Evolutionary conservation across 2,113 vertebrate genomes (phyloP).

Genomic region (Tragelaphus scriptus): DNA sequence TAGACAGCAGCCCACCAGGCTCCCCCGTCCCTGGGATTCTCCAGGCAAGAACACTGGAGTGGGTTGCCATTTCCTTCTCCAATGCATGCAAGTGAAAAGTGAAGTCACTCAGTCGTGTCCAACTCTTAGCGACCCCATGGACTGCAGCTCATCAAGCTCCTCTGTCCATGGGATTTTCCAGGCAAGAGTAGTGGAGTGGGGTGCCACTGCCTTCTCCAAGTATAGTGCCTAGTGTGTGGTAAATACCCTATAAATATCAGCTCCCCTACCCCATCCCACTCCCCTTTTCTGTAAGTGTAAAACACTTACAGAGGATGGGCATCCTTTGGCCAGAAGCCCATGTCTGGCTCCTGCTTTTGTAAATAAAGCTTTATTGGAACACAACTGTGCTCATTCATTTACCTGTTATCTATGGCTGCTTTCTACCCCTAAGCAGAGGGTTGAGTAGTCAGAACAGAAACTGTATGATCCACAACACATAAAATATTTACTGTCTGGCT

Average conservation of each 20-base stretch:
- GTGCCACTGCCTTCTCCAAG: too few species aligned
- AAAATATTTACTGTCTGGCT: neutral
- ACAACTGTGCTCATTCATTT: neutral
- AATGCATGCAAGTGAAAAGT: too few species aligned
- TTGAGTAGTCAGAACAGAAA: neutral
- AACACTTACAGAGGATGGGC: neutral
- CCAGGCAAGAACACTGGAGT: too few species aligned
- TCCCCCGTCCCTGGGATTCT: too few species aligned
- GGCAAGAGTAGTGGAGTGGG: too few species aligned
- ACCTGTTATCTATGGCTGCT: neutral
- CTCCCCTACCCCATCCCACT: neutral
- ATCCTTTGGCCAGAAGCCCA: neutral
- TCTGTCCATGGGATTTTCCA: too few species aligned
- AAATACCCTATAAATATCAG: neutral
- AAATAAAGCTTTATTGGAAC: neutral
- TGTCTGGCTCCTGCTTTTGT: neutral
- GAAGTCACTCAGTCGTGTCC: too few species aligned
- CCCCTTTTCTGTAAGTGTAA: neutral
- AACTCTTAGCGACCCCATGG: too few species aligned
- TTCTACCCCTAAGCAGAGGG: neutral
- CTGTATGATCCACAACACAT: neutral
- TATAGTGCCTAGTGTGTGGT: neutral
- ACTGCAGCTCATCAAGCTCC: too few species aligned
- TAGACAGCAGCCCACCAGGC: too few species aligned
- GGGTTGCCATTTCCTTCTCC: too few species aligned